A percentile compares a stretch with the other conserved stretches of the same genome.
Conservation (phyloP, 2,888 invertebrate genomes). For the Cephus spinipes region DNA sequence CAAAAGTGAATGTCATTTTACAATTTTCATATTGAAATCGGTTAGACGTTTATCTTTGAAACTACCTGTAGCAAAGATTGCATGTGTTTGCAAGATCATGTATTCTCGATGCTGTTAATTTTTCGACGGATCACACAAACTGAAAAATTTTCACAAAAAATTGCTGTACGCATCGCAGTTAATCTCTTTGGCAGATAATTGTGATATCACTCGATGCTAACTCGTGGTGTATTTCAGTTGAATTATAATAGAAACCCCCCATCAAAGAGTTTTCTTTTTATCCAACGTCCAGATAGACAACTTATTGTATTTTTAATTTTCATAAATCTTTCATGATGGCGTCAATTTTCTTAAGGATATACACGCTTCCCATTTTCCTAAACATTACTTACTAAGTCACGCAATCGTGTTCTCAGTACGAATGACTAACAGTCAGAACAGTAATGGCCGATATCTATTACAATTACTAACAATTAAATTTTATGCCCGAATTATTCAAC, state of each 20-base stretch:
- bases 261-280: background rate
- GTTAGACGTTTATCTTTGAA: background rate
- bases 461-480: background rate
- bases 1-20: background rate
- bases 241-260: background rate
- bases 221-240: conserved; percentile 6
- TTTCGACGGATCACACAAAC: background rate
- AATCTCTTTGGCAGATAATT: conserved; percentile 24
- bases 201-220: conserved; percentile 15
- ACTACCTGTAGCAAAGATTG: background rate
- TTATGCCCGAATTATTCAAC: background rate
- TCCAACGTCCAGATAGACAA: background rate
- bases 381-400: background rate
- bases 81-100: background rate
- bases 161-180: conserved; percentile 5
- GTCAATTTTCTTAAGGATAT: background rate
- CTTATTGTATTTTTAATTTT: background rate
- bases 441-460: background rate
- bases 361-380: background rate
- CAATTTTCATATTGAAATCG: background rate
- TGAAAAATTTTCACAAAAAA: background rate
- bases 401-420: background rate
- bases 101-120: background rate
- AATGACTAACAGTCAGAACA: background rate
- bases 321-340: background rate